phyloP scores from a whole-genome alignment of 2,797 vertebrate genomes.

The Semotilus atromaculatus region DNA sequence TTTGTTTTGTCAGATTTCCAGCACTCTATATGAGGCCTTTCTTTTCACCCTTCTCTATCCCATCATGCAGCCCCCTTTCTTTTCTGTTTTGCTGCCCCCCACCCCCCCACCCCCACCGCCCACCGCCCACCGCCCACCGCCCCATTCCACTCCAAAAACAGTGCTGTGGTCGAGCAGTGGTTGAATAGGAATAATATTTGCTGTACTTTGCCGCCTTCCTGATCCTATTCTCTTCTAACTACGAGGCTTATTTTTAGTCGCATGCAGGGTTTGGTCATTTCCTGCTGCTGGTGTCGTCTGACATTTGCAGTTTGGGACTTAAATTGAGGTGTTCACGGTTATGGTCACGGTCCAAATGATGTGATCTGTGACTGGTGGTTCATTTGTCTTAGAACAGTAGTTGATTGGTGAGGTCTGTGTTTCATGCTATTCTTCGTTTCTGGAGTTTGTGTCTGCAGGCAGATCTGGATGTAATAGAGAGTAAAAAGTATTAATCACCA shows the following conservation, averaged over 20 bases:
- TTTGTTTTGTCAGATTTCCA: slow-evolving; percentile 54
- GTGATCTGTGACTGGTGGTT: slow-evolving; percentile 26
- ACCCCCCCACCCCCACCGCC: not conserved
- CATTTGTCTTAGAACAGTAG: slow-evolving; percentile 17
- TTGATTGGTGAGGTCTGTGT: not conserved
- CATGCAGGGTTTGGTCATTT: slow-evolving; percentile 75
- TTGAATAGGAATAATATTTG: slow-evolving; percentile 82
- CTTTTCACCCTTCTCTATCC: slow-evolving; percentile 28
- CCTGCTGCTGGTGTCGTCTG: slow-evolving; percentile 70
- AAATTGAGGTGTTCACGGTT: slow-evolving; percentile 20
- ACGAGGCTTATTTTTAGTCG: slow-evolving; percentile 79
- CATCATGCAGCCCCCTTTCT: slow-evolving; percentile 17
- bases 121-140: not conserved
- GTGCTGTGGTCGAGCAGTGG: slow-evolving; percentile 65
- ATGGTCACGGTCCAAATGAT: slow-evolving; percentile 26
- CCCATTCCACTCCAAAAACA: slow-evolving; percentile 57
- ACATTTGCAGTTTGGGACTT: slow-evolving; percentile 36
- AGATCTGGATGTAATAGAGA: slow-evolving; percentile 17
- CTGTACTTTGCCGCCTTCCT: slow-evolving; percentile 72
- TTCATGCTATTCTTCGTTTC: not conserved
- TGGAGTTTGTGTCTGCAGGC: slow-evolving; percentile 1
- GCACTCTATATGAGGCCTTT: slow-evolving; percentile 33
- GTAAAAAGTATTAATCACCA: slow-evolving; percentile 29
- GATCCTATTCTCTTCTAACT: slow-evolving; percentile 75
- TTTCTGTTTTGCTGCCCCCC: not conserved